These are phyloP conservation scores for Drosophila bocqueti DNA, from an alignment of 1,140 invertebrate genomes.

Conservation along the genomic window DNA sequence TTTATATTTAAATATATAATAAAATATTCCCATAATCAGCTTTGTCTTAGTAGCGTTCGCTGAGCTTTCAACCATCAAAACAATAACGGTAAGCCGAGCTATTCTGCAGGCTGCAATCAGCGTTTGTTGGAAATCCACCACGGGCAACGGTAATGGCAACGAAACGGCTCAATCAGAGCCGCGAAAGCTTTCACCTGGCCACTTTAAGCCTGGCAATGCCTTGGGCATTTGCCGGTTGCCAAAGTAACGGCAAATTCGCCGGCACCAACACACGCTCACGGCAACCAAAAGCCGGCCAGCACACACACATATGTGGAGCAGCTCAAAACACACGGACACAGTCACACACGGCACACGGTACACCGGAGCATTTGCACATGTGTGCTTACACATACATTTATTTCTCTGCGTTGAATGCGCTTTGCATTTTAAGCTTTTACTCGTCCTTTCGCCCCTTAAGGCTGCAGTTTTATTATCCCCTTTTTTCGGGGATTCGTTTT, in stretches of 20 bases:
- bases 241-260: slow-evolving; percentile 51
- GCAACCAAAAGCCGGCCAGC: slow-evolving; percentile 49
- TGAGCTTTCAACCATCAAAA: background rate
- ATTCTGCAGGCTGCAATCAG: background rate
- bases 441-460: slow-evolving; percentile 36
- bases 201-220: slow-evolving; percentile 58
- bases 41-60: background rate
- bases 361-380: slow-evolving; percentile 11
- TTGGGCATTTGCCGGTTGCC: slow-evolving; percentile 44
- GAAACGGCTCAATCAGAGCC: slow-evolving; percentile 13
- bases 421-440: slow-evolving; percentile 66
- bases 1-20: background rate
- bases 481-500: slow-evolving; percentile 23
- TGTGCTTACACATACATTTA: slow-evolving; percentile 24
- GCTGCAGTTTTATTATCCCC: slow-evolving; percentile 20
- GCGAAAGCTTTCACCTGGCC: slow-evolving; percentile 21
- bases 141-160: background rate
- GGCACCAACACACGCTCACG: slow-evolving; percentile 43
- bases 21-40: background rate
- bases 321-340: slow-evolving; percentile 13
- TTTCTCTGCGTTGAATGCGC: slow-evolving; percentile 37
- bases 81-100: background rate
- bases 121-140: slow-evolving; percentile 8
- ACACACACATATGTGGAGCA: slow-evolving; percentile 13
- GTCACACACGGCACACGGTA: no score